These are phyloP conservation scores for Conus canariensis DNA, from an alignment of 2,888 invertebrate genomes.

Conservation along the genomic window DNA sequence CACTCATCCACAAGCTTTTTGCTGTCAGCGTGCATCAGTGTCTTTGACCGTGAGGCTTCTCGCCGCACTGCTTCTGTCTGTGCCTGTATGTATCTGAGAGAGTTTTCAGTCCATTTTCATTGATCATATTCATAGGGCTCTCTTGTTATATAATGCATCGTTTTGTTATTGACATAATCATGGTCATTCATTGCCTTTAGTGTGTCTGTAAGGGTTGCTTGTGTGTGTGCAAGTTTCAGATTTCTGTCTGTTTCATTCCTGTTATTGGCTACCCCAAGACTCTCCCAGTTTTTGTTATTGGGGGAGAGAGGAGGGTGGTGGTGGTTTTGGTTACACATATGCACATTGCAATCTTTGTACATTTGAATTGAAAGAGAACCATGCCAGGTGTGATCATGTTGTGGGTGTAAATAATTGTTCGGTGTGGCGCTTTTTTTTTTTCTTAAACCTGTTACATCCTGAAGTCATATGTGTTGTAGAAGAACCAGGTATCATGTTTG, in stretches of 20 bases:
- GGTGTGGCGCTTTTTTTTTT: not conserved
- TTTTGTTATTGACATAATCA: not conserved
- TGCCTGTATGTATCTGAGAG: not conserved
- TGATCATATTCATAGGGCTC: not conserved
- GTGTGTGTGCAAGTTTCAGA: not conserved
- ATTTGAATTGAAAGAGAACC: not conserved
- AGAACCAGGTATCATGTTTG: not conserved
- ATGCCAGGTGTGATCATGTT: not conserved
- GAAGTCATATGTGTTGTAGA: no score
- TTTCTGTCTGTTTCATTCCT: not conserved
- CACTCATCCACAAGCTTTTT: not conserved
- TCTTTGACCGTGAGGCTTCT: not conserved
- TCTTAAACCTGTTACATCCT: no score
- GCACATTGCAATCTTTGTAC: not conserved
- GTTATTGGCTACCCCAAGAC: not conserved
- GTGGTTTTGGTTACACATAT: not conserved
- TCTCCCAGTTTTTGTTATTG: not conserved
- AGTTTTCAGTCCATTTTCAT: not conserved
- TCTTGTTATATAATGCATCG: not conserved
- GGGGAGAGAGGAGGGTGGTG: not conserved
- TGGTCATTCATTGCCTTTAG: not conserved
- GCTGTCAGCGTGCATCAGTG: not conserved
- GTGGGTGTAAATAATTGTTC: not conserved
- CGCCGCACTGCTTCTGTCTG: not conserved
- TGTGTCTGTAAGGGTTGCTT: not conserved